Evolutionary conservation across 2,888 invertebrate genomes (phyloP).

Genomic region (Amphipoea lucens): DNA sequence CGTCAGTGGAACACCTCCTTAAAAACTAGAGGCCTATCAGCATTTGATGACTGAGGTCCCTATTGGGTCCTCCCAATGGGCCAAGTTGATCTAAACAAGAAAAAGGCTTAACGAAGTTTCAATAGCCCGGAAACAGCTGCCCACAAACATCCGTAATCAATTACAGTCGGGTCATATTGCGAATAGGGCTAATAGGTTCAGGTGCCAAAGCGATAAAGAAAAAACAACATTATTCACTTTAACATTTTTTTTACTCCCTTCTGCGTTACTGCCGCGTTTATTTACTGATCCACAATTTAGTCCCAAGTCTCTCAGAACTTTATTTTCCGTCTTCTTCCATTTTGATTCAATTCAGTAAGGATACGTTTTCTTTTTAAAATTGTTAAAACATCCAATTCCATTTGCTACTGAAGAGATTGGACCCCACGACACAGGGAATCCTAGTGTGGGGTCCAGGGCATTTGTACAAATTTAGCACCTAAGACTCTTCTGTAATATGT

Average conservation of each 20-base stretch:
- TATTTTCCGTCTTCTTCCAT: not conserved
- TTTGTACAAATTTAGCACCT: not conserved
- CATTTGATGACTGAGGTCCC: not conserved
- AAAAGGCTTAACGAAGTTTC: conserved; percentile 16
- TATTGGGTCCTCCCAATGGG: not conserved
- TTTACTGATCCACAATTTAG: not conserved
- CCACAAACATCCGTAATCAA: conserved; percentile 20
- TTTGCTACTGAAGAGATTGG: not conserved
- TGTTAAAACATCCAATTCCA: too few relatives aligned
- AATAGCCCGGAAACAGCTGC: conserved; percentile 25
- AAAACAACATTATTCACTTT: not conserved
- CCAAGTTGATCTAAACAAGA: not conserved
- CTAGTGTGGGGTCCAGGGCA: not conserved
- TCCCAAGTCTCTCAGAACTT: not conserved
- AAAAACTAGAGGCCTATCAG: not conserved
- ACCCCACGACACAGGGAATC: not conserved
- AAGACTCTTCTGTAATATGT: not conserved
- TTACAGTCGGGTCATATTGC: conserved; percentile 14
- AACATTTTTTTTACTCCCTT: too few relatives aligned
- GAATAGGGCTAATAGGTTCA: conserved; percentile 1
- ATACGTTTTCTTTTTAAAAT: not conserved
- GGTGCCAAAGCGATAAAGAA: not conserved
- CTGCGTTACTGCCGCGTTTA: not conserved
- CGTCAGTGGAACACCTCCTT: not conserved
- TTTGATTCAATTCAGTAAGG: not conserved